These are phyloP conservation scores for Euglossa dilemma DNA, from an alignment of 1,140 invertebrate genomes.

Conservation along the genomic window DNA sequence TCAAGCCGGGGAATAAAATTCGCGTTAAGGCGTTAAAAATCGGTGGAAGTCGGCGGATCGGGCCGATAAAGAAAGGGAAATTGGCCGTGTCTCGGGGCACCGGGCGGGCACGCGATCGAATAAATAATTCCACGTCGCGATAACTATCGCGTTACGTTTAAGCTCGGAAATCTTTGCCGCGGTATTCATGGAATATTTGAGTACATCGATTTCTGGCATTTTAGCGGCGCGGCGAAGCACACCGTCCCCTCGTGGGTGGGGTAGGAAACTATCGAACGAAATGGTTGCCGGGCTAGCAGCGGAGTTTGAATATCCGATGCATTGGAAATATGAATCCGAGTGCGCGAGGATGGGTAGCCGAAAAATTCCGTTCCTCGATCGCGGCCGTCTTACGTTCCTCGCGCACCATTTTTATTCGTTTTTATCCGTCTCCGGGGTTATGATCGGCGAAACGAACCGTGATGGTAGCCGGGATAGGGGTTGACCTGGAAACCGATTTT, in stretches of 20 bases:
- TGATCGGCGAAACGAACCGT: background rate
- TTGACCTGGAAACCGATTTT: background rate
- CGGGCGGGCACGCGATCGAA: background rate
- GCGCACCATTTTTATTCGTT: background rate
- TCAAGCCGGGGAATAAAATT: conserved; percentile 28
- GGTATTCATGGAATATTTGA: conserved; percentile 44
- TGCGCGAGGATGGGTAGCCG: background rate
- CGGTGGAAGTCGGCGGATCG: background rate
- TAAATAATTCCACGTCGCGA: conserved; percentile 31
- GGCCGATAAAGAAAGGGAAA: background rate
- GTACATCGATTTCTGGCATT: conserved; percentile 36
- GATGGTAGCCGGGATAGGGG: background rate
- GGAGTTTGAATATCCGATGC: conserved; percentile 25
- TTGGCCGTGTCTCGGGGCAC: background rate
- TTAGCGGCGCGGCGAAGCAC: background rate
- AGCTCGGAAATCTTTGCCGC: conserved; percentile 19
- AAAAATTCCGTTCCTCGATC: background rate
- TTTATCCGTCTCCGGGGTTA: background rate
- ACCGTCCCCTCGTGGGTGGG: background rate
- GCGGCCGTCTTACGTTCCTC: background rate
- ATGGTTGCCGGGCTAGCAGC: background rate
- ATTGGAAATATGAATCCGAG: conserved; percentile 2
- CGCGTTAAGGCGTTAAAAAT: conserved; percentile 13
- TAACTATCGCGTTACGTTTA: conserved; percentile 13
- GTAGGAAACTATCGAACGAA: conserved; percentile 1